A percentile compares a stretch with the other conserved stretches of the same genome.
Evolutionary conservation across 2,113 vertebrate genomes (phyloP).

Genomic region (Pseudopipra pipra): DNA sequence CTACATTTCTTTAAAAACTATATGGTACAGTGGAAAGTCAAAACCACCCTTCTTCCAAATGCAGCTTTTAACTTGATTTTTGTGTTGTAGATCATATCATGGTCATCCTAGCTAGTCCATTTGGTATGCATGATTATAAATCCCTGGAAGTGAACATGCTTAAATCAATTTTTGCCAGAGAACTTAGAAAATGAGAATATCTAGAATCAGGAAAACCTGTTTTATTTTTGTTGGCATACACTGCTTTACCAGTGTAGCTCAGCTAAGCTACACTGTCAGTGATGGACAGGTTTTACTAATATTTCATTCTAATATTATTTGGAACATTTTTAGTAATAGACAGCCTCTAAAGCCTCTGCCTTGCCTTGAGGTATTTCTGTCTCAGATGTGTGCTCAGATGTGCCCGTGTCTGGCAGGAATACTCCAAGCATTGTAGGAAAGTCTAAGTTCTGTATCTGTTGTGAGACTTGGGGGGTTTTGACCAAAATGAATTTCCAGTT

Average conservation of each 20-base stretch:
- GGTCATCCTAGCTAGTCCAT: neutral
- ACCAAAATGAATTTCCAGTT: conserved; percentile 26
- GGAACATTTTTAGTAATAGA: neutral
- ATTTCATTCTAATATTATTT: neutral
- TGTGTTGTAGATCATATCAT: neutral
- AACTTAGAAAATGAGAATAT: neutral
- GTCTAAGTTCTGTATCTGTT: neutral
- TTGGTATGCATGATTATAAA: neutral
- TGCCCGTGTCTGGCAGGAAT: conserved; percentile 6
- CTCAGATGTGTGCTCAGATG: neutral
- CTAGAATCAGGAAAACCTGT: neutral
- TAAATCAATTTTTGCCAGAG: neutral
- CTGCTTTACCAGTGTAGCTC: neutral
- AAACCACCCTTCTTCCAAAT: neutral
- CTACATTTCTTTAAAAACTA: neutral
- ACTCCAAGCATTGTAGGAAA: conserved; percentile 13
- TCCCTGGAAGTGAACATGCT: neutral
- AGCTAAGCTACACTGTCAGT: neutral
- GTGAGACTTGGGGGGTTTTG: neutral
- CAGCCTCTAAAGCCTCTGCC: neutral
- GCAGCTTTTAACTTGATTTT: neutral
- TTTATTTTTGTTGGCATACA: neutral
- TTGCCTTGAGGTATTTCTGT: neutral
- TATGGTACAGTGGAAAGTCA: neutral
- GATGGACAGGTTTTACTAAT: neutral